Conservation (phyloP, 2,888 invertebrate genomes). For the Celastrina argiolus region DNA sequence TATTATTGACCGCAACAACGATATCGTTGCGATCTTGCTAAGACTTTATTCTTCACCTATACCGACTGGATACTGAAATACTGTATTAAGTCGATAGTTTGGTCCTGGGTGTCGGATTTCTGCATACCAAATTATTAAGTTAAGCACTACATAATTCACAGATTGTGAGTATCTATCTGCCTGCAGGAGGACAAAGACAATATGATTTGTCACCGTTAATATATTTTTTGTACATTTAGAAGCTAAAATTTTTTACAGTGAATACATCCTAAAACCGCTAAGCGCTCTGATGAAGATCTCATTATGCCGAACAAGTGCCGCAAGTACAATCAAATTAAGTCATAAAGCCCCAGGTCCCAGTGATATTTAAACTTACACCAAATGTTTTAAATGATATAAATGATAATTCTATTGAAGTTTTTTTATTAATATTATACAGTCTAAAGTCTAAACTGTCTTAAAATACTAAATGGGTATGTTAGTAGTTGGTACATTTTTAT, state of each 20-base stretch:
- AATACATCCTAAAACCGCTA: neutral
- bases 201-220: no score
- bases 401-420: neutral
- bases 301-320: neutral
- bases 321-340: neutral
- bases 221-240: no score
- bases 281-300: neutral
- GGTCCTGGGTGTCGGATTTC: no score
- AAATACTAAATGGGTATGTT: no score
- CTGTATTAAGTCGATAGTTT: no score
- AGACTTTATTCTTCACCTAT: neutral
- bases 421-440: neutral
- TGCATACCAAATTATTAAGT: no score
- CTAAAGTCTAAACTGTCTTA: no score
- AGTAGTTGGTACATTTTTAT: no score
- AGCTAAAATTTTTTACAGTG: neutral
- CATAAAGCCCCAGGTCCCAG: neutral
- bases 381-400: neutral
- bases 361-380: neutral
- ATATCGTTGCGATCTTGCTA: neutral
- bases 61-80: no score
- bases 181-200: no score
- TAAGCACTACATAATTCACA: no score
- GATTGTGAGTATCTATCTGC: no score
- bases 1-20: neutral